Conservation (phyloP, 1,140 invertebrate genomes). For the Adoxophyes honmai region DNA sequence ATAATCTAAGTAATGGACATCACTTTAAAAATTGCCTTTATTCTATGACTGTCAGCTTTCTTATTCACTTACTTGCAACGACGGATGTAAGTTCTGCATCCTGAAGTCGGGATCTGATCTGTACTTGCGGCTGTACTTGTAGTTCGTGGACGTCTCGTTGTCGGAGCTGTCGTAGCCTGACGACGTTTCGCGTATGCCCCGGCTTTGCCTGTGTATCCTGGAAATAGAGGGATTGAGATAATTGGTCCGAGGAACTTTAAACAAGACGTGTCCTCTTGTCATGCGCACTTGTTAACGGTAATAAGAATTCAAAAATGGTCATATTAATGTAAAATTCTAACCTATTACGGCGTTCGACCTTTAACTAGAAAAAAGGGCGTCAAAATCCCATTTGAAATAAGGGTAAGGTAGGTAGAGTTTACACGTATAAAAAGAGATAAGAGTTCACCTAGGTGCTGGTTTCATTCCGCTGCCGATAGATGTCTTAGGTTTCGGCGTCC, state of each 20-base stretch:
- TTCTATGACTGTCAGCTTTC: too few species aligned
- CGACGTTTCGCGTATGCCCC: slow-evolving; percentile 78
- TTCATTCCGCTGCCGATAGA: slow-evolving; percentile 77
- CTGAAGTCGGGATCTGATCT: slow-evolving; percentile 90
- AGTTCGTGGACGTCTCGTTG: slow-evolving; percentile 81
- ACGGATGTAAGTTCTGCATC: slow-evolving; percentile 78
- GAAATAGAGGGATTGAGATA: too few species aligned
- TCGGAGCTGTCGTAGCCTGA: slow-evolving; percentile 93
- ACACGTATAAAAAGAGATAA: background rate
- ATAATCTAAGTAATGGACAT: too few species aligned
- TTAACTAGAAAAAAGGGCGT: too few species aligned
- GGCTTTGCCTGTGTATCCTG: slow-evolving; percentile 68
- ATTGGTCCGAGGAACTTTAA: too few species aligned
- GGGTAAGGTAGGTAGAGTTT: background rate
- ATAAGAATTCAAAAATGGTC: too few species aligned
- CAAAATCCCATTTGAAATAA: too few species aligned
- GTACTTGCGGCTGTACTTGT: slow-evolving; percentile 82
- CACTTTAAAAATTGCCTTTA: too few species aligned
- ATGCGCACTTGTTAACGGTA: too few species aligned
- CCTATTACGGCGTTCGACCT: too few species aligned
- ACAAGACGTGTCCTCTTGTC: too few species aligned
- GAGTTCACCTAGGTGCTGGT: slow-evolving; percentile 61
- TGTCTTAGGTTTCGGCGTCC: slow-evolving; percentile 76
- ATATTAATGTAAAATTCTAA: too few species aligned
- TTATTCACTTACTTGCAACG: slow-evolving; percentile 68